Evolutionary conservation across 2,797 vertebrate genomes (phyloP).

Genomic region (Karalla daura): DNA sequence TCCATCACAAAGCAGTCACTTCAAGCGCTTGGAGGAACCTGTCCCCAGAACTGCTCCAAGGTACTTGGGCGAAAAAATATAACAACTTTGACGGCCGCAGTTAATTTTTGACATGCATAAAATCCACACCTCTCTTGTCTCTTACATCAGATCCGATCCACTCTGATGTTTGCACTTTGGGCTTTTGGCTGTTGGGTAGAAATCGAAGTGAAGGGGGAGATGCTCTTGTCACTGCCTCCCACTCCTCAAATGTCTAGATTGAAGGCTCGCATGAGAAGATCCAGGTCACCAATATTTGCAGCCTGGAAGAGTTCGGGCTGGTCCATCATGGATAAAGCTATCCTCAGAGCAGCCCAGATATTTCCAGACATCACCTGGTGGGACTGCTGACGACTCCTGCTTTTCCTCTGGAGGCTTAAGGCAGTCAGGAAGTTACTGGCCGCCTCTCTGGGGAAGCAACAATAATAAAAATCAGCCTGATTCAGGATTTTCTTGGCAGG

Average conservation of each 20-base stretch:
- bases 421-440: slow-evolving; percentile 98
- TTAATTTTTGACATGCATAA: slow-evolving; percentile 58
- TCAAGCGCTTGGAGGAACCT: slow-evolving; percentile 70
- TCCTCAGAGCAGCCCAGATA: slow-evolving; percentile 97
- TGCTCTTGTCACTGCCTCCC: slow-evolving; percentile 19
- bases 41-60: slow-evolving; percentile 70
- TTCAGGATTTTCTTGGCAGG: not conserved
- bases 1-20: slow-evolving; percentile 74
- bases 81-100: slow-evolving; percentile 43
- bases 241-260: slow-evolving; percentile 91
- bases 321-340: slow-evolving; percentile 98
- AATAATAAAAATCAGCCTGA: slow-evolving; percentile 1
- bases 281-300: slow-evolving; percentile 96
- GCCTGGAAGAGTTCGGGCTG: slow-evolving; percentile 98
- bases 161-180: slow-evolving; percentile 77
- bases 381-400: slow-evolving; percentile 93
- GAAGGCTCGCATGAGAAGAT: slow-evolving; percentile 95
- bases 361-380: slow-evolving; percentile 96
- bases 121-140: slow-evolving; percentile 43
- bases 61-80: slow-evolving; percentile 64
- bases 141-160: slow-evolving; percentile 21
- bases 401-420: slow-evolving; percentile 96
- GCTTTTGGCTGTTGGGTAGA: slow-evolving; percentile 72
- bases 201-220: slow-evolving; percentile 12
- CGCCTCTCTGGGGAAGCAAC: slow-evolving; percentile 89